Evolutionary conservation across 2,888 invertebrate species (phyloP).

Genomic region (Coleophora deauratella): DNA sequence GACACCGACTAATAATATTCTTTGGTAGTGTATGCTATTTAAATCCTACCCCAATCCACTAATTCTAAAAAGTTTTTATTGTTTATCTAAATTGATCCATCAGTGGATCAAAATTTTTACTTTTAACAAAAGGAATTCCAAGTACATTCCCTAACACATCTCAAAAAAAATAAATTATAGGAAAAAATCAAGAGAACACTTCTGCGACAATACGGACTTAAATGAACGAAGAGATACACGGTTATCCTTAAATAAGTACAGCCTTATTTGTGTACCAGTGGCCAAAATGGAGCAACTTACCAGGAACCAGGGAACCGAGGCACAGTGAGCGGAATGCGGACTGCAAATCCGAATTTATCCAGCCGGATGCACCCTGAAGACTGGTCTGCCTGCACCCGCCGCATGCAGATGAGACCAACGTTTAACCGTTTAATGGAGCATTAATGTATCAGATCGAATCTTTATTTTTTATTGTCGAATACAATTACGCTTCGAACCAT

Average conservation of each 20-base stretch:
- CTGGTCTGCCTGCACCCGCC: conserved; percentile 34
- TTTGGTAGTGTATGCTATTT: too few relatives aligned
- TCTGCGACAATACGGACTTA: too few relatives aligned
- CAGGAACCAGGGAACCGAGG: not conserved
- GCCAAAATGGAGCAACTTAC: too few relatives aligned
- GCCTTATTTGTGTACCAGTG: too few relatives aligned
- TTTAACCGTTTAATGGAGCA: conserved; percentile 65
- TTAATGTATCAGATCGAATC: conserved; percentile 58
- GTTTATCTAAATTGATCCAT: too few relatives aligned
- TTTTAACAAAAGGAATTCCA: too few relatives aligned
- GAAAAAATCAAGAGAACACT: not conserved
- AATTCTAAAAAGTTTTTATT: too few relatives aligned
- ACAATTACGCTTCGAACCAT: conserved; percentile 25
- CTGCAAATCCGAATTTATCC: conserved; percentile 54
- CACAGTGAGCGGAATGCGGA: conserved; percentile 15
- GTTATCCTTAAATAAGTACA: too few relatives aligned
- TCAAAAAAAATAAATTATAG: conserved; percentile 10
- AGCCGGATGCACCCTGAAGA: conserved; percentile 55
- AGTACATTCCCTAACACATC: conserved; percentile 15
- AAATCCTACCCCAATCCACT: too few relatives aligned
- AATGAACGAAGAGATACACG: too few relatives aligned
- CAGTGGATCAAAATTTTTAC: too few relatives aligned
- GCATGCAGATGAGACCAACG: conserved; percentile 63
- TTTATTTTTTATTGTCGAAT: conserved; percentile 35
- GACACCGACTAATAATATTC: too few relatives aligned